Percentiles rank a stretch among this genome's conserved stretches.
phyloP scores from a whole-genome alignment of 2,113 vertebrate species.

The human region GRCh38 chr21:9891501-9892000 shows the following conservation, averaged over 20 bases:
- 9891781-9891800: background rate
- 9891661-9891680: no score
- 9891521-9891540: background rate
- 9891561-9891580: no score
- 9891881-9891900: background rate
- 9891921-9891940: fast-evolving
- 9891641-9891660: no score
- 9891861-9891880: fast-evolving
- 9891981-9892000: background rate
- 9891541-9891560: background rate
- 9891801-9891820: background rate
- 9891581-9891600: no score
- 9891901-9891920: background rate
- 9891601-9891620: no score
- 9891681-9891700: background rate
- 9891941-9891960: background rate
- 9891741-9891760: background rate
- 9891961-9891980: background rate
- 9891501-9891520: background rate
- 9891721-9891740: background rate
- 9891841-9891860: background rate
- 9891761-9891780: background rate
- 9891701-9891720: background rate
- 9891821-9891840: background rate
- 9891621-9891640: no score